A percentile compares a stretch with the other conserved stretches of the same genome.
These are phyloP conservation scores for Criorhina ranunculi DNA, from an alignment of 2,888 invertebrate genomes.

Conservation along the genomic window DNA sequence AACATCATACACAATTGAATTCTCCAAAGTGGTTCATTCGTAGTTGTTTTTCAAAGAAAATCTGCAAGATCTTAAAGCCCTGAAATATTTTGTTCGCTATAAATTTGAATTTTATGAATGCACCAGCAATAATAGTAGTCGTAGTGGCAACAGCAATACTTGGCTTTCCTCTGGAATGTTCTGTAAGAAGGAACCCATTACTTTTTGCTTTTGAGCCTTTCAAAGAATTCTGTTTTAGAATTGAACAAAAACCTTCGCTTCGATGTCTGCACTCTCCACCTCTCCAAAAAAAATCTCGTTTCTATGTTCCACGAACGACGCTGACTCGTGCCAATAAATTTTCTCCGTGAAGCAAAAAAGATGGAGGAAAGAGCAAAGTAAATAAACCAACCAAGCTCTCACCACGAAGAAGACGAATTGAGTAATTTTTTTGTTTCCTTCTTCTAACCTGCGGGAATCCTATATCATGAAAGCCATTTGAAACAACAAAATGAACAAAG, in stretches of 20 bases:
- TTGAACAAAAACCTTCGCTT: conserved; percentile 26
- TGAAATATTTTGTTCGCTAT: conserved; percentile 63
- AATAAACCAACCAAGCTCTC: conserved; percentile 34
- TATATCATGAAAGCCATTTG: not conserved
- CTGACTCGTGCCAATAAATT: conserved; percentile 27
- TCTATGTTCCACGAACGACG: not conserved
- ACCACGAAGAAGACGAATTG: conserved; percentile 42
- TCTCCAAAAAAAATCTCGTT: conserved; percentile 36
- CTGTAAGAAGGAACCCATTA: conserved; percentile 9
- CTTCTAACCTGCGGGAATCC: conserved; percentile 11
- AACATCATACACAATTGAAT: conserved; percentile 8
- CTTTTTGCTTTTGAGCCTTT: not conserved
- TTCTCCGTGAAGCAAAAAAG: not conserved
- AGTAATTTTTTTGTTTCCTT: not conserved
- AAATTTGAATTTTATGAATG: conserved; percentile 72
- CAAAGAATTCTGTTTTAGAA: conserved; percentile 44
- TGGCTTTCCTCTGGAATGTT: conserved; percentile 18
- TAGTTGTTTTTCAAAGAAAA: conserved; percentile 14
- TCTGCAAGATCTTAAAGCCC: conserved; percentile 28
- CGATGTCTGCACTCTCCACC: conserved; percentile 7
- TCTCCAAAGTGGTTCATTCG: conserved; percentile 18
- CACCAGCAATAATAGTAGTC: conserved; percentile 30
- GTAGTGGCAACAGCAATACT: not conserved
- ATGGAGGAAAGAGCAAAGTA: not conserved
- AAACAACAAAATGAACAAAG: not conserved